These are phyloP conservation scores for Glareola pratincola DNA, from an alignment of 2,113 vertebrate genomes.

Conservation along the genomic window DNA sequence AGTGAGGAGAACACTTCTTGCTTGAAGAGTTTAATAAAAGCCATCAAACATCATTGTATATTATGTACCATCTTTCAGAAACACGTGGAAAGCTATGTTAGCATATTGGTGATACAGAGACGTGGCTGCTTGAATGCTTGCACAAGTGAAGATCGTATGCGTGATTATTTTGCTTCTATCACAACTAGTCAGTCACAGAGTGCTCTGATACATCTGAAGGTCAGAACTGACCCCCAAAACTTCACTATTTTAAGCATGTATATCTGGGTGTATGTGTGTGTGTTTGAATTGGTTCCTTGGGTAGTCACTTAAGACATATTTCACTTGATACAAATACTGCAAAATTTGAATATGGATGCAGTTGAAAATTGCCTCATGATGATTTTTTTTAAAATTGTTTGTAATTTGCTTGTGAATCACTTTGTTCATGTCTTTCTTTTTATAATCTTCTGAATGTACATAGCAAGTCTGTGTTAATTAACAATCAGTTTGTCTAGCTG, in stretches of 20 bases:
- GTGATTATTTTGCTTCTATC: not conserved
- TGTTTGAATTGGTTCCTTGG: not conserved
- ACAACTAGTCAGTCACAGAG: not conserved
- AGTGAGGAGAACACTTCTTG: not conserved
- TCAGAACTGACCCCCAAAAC: not conserved
- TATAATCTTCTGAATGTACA: not conserved
- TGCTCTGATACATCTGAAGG: not conserved
- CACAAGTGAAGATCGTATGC: not conserved
- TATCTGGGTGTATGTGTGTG: accelerated
- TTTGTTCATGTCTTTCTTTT: not conserved
- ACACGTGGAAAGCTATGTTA: not conserved
- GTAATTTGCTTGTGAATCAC: not conserved
- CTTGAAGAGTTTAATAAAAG: not conserved
- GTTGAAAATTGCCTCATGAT: not conserved
- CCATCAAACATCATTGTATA: not conserved
- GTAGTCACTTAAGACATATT: not conserved
- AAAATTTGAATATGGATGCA: not conserved
- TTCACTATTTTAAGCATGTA: not conserved
- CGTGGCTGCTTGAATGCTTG: not conserved
- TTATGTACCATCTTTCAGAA: not conserved
- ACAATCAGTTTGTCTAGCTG: not conserved
- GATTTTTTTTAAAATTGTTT: not conserved
- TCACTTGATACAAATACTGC: not conserved
- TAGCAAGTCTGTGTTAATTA: not conserved
- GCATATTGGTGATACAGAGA: accelerated